phyloP scores from a whole-genome alignment of 2,797 vertebrate genomes.

The Sebastes matsubarae region DNA sequence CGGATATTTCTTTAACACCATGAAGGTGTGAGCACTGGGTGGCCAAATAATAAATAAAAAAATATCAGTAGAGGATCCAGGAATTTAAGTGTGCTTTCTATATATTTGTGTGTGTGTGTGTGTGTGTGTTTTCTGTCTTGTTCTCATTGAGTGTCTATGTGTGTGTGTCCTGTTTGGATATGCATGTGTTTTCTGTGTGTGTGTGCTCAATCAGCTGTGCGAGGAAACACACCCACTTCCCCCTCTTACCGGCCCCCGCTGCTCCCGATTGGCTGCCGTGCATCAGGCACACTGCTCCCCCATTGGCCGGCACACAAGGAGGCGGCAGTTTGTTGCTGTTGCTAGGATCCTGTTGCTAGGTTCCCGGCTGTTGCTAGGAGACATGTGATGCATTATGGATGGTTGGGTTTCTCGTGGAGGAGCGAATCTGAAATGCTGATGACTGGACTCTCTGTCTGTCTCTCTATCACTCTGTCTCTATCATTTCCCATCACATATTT shows the following conservation, averaged over 20 bases:
- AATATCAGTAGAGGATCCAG: not conserved
- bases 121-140: not conserved
- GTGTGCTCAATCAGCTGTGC: slow-evolving; percentile 57
- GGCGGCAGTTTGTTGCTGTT: slow-evolving; percentile 79
- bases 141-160: not conserved
- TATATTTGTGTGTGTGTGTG: no score
- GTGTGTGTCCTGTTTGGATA: not conserved
- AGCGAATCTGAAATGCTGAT: slow-evolving; percentile 89
- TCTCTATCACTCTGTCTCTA: not conserved
- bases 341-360: slow-evolving; percentile 91
- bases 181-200: not conserved
- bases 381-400: slow-evolving; percentile 92
- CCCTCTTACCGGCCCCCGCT: not conserved
- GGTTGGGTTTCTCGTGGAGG: slow-evolving; percentile 79
- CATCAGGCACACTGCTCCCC: slow-evolving; percentile 23
- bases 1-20: no score
- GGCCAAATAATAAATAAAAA: not conserved
- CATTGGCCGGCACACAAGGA: slow-evolving; percentile 69
- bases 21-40: not conserved
- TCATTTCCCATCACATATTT: not conserved
- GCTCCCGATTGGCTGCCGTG: slow-evolving; percentile 66
- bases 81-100: not conserved
- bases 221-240: slow-evolving; percentile 40
- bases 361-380: slow-evolving; percentile 83
- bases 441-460: slow-evolving; percentile 53